Percentiles rank a stretch among this genome's conserved stretches.
These are phyloP conservation scores for Drosophila gaucha DNA, from an alignment of 2,888 invertebrate species.

Conservation along the genomic window DNA sequence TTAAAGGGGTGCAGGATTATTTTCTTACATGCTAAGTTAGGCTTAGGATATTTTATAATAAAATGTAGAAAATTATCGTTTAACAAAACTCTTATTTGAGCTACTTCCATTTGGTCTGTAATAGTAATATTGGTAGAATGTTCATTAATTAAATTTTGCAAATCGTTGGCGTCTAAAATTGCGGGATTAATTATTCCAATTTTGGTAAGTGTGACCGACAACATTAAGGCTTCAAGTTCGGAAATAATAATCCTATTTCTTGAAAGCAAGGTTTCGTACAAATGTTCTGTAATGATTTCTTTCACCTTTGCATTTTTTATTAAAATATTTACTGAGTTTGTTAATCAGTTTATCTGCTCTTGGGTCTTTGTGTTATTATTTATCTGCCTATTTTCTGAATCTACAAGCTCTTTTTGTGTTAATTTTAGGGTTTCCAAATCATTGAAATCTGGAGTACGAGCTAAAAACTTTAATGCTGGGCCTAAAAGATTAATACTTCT, in stretches of 20 bases:
- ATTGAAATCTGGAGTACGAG: neutral
- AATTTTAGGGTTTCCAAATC: neutral
- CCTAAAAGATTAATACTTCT: neutral
- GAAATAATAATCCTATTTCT: neutral
- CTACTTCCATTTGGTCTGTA: constrained; percentile 1
- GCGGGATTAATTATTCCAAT: neutral
- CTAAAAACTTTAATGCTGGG: neutral
- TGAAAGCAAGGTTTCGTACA: neutral
- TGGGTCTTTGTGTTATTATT: neutral
- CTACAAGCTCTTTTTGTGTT: neutral
- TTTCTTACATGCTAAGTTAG: constrained; percentile 2
- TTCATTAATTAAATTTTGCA: neutral
- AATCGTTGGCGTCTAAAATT: neutral
- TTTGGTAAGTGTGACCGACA: neutral
- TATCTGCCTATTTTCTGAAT: neutral
- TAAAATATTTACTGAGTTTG: neutral
- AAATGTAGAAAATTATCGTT: constrained; percentile 15
- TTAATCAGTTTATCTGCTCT: neutral
- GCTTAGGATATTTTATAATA: constrained; percentile 4
- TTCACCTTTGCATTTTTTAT: neutral
- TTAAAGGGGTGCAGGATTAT: neutral
- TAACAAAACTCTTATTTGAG: neutral
- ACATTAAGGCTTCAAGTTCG: neutral
- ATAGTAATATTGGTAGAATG: neutral
- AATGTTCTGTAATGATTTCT: neutral